phyloP scores from a whole-genome alignment of 2,888 invertebrate genomes.

The Esperia sulphurella region DNA sequence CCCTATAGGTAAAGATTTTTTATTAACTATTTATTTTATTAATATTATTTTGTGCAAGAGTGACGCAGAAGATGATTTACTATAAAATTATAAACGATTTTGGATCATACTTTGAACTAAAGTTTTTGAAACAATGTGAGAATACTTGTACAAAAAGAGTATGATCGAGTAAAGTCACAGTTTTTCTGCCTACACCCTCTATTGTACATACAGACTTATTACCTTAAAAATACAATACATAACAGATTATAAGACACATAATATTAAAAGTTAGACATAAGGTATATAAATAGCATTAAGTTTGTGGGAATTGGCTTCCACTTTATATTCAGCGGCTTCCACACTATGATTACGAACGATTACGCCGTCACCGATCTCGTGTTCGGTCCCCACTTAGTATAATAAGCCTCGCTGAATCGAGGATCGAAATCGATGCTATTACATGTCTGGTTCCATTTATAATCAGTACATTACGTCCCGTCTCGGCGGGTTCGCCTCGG shows the following conservation, averaged over 20 bases:
- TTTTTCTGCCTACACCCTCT: too few species aligned
- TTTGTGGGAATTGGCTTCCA: constrained; percentile 30
- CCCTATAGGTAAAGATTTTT: constrained; percentile 13
- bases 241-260: too few species aligned
- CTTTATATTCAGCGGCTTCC: constrained; percentile 27
- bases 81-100: too few species aligned
- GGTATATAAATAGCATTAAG: constrained; percentile 12
- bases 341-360: constrained; percentile 67
- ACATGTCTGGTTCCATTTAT: constrained; percentile 71
- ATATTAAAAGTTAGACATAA: too few species aligned
- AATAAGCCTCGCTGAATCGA: constrained; percentile 71
- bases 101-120: too few species aligned
- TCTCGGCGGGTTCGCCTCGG: constrained; percentile 20
- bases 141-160: too few species aligned
- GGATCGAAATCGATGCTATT: constrained; percentile 73
- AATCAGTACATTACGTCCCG: constrained; percentile 64
- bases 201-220: too few species aligned
- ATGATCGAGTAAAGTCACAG: too few species aligned
- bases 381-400: constrained; percentile 75
- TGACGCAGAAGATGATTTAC: too few species aligned
- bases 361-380: constrained; percentile 69
- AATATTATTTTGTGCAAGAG: too few species aligned
- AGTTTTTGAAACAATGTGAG: too few species aligned
- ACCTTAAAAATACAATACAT: too few species aligned
- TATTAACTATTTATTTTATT: neutral